Base-by-base conservation (phyloP, 2,113 vertebrate genomes). In the Bubo bubo region DNA sequence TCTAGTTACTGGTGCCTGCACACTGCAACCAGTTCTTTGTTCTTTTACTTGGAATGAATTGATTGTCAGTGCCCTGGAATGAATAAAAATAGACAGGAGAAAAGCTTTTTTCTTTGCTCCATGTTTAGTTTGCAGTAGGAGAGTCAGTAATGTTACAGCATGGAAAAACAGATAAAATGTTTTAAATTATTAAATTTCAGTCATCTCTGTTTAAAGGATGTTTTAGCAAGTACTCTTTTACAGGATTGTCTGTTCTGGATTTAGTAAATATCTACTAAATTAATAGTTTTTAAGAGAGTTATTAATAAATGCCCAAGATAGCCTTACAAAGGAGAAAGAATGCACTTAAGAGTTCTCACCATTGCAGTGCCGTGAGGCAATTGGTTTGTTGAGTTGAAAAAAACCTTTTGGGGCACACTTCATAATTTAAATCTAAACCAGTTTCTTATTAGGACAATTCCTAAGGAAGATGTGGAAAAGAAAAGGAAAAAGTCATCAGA, bases 31-130 rank as follows among this genome's bases (percentile, higher is more conserved):
- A 41, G 6, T 55, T 84, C 79, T 96, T 95, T 94, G 47, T 47
- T 96, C 76, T 93, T 91, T 86, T 82, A 37, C 60, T 91, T 62
- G 50, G 67, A 91, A 76, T 66, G 52, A 96, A 95, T 86, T 93
- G 93, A 56, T 86, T 50, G 17, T 47, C 87, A 93, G 39, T 89
- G 67, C 62, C 26, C 62, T 90, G 86, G 53, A 88, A 90, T 24
- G 58, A 88, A 76, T 68, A 35, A 90, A 90, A 81, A 39, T 2
- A 75, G 62, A 85, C 84, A 5, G 9, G 16, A 58, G 30, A 64
- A 80, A 84, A 81, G 10, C 15, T 70, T 30, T 56, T 70, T 91
- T 47, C 34, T 52, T 83, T 2, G 3, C 52, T 89, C 30, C 24
- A 1, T 55, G 24, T 74, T 63, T 70, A 49, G 21, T 9, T 75